phyloP scores from a whole-genome alignment of 1,140 invertebrate species.

The Marisa cornuarietis region DNA sequence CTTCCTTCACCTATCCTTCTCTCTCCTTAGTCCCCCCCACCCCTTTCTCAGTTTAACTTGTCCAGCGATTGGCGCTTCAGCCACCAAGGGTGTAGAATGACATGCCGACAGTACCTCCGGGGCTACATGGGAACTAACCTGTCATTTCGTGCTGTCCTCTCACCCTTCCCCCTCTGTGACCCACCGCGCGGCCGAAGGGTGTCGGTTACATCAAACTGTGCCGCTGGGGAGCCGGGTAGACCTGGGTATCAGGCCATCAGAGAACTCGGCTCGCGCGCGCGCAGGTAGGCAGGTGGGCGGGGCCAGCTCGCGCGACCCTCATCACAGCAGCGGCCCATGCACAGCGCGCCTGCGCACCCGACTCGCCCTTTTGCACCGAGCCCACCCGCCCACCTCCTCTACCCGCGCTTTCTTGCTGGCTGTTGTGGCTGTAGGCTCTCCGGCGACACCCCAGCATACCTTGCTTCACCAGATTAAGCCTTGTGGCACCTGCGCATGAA shows the following conservation, averaged over 20 bases:
- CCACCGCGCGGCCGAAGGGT: background rate
- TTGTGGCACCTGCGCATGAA: no score
- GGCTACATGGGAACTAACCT: background rate
- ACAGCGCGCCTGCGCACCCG: no score
- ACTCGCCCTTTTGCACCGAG: no score
- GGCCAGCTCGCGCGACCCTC: background rate
- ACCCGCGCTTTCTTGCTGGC: no score
- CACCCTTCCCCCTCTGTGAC: background rate
- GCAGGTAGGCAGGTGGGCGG: conserved; percentile 4
- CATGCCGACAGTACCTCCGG: no score
- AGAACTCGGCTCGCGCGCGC: background rate
- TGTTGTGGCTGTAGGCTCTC: no score
- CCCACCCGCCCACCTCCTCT: no score
- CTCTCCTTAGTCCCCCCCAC: no score
- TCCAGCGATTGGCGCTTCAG: background rate
- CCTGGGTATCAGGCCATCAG: conserved; percentile 1
- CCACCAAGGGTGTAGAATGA: background rate
- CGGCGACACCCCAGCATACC: no score
- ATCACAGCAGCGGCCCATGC: no score
- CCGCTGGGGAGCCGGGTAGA: conserved; percentile 1
- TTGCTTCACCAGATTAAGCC: no score
- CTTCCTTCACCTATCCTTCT: background rate
- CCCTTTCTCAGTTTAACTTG: no score
- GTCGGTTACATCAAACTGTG: conserved; percentile 17
- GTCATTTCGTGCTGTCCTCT: background rate